Percentiles rank a stretch among this genome's conserved stretches.
phyloP scores from a whole-genome alignment of 2,888 invertebrate genomes.

The Acronicta aceris region DNA sequence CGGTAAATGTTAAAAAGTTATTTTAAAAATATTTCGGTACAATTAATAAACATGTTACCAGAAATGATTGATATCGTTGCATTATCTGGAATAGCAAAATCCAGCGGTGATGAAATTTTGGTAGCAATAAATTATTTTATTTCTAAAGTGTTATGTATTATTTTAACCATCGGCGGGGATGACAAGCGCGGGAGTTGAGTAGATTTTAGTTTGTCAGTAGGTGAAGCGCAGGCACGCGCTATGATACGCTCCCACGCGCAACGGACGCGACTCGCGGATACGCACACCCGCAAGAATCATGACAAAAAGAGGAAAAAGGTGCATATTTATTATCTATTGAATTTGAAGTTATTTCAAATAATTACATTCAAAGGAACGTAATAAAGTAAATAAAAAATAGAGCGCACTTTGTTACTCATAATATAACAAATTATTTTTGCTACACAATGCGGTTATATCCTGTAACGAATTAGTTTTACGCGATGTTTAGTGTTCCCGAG shows the following conservation, averaged over 20 bases:
- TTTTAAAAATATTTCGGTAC: constrained; percentile 13
- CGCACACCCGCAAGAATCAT: constrained; percentile 66
- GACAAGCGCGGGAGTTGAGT: constrained; percentile 63
- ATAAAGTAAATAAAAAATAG: constrained; percentile 15
- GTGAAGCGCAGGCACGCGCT: constrained; percentile 66
- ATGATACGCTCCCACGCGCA: constrained; percentile 71
- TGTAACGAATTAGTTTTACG: constrained; percentile 41
- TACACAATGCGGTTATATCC: constrained; percentile 36
- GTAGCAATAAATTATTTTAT: constrained; percentile 44
- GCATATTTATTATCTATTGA: constrained; percentile 20
- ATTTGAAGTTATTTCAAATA: constrained; percentile 1
- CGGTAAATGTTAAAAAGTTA: constrained; percentile 9
- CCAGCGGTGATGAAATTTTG: constrained; percentile 25
- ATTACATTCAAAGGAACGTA: constrained; percentile 8
- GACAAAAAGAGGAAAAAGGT: constrained; percentile 71
- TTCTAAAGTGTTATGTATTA: constrained; percentile 55
- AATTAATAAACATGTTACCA: constrained; percentile 27
- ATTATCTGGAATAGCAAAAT: constrained; percentile 22
- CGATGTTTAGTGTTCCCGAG: constrained; percentile 21
- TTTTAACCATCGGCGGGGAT: constrained; percentile 63
- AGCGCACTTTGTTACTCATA: constrained; percentile 17
- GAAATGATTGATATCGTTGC: constrained; percentile 28
- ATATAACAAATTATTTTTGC: constrained; percentile 15
- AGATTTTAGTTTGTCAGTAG: constrained; percentile 71
- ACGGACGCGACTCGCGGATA: constrained; percentile 55